Conservation (phyloP, 2,888 invertebrate genomes). For the Acanthoscelides obtectus region DNA sequence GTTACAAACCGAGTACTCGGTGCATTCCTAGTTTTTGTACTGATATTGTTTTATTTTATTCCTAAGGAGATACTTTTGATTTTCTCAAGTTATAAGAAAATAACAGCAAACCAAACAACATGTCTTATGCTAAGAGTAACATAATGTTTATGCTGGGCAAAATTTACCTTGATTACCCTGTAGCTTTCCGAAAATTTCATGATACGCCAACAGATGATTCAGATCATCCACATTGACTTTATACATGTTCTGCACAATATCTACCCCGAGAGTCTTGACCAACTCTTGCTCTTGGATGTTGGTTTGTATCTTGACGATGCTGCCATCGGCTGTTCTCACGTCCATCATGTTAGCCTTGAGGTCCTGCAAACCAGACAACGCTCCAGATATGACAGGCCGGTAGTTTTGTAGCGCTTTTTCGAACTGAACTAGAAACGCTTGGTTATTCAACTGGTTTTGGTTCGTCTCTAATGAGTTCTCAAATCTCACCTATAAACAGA, state of each 20-base stretch:
- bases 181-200: conserved; percentile 76
- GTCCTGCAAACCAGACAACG: conserved; percentile 44
- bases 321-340: conserved; percentile 63
- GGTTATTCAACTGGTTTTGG: conserved; percentile 34
- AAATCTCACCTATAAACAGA: conserved; percentile 34
- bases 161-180: conserved; percentile 47
- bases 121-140: too few relatives aligned
- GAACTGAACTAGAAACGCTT: conserved; percentile 52
- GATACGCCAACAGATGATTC: conserved; percentile 78
- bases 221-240: conserved; percentile 75
- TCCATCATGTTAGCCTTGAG: conserved; percentile 55
- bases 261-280: conserved; percentile 57
- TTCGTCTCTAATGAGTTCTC: conserved; percentile 41
- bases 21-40: too few relatives aligned
- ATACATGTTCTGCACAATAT: conserved; percentile 78
- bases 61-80: too few relatives aligned
- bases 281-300: conserved; percentile 58
- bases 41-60: too few relatives aligned
- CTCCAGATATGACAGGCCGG: conserved; percentile 40
- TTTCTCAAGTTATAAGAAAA: too few relatives aligned
- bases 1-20: too few relatives aligned
- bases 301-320: conserved; percentile 68
- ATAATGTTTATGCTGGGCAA: neutral
- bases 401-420: conserved; percentile 56
- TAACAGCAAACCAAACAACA: too few relatives aligned